Conservation (phyloP, 2,797 vertebrate genomes). For the Chelon labrosus region DNA sequence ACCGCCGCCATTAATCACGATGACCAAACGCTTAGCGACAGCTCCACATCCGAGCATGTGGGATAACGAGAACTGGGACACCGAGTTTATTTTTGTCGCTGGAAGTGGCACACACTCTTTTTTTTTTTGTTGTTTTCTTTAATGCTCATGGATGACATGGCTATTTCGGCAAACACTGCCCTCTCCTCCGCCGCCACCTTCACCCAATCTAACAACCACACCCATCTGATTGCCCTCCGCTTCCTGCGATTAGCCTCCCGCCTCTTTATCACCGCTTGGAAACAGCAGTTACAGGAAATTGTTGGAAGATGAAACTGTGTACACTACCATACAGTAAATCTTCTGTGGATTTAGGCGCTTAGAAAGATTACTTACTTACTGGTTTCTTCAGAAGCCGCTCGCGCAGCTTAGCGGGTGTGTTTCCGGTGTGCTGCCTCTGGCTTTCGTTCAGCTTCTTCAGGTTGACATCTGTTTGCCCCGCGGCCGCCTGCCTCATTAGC, state of each 20-base stretch:
- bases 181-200: neutral
- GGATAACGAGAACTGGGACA: constrained; percentile 65
- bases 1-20: constrained; percentile 51
- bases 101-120: constrained; percentile 51
- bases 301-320: constrained; percentile 58
- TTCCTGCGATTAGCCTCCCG: constrained; percentile 80
- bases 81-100: constrained; percentile 72
- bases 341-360: constrained; percentile 46
- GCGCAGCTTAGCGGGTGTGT: constrained; percentile 25
- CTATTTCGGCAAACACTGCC: constrained; percentile 28
- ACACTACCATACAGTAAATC: constrained; percentile 46
- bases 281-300: constrained; percentile 74
- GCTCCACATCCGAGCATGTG: constrained; percentile 40
- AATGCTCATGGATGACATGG: constrained; percentile 20
- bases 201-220: constrained; percentile 42
- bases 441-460: constrained; percentile 17
- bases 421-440: constrained; percentile 34
- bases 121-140: constrained; percentile 33
- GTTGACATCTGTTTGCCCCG: constrained; percentile 54
- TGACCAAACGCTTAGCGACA: constrained; percentile 43
- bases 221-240: constrained; percentile 74
- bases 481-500: constrained; percentile 35
- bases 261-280: constrained; percentile 68
- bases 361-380: constrained; percentile 28
- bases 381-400: constrained; percentile 35